phyloP scores from a whole-genome alignment of 1,140 invertebrate genomes.

The Zaprionus davidi region DNA sequence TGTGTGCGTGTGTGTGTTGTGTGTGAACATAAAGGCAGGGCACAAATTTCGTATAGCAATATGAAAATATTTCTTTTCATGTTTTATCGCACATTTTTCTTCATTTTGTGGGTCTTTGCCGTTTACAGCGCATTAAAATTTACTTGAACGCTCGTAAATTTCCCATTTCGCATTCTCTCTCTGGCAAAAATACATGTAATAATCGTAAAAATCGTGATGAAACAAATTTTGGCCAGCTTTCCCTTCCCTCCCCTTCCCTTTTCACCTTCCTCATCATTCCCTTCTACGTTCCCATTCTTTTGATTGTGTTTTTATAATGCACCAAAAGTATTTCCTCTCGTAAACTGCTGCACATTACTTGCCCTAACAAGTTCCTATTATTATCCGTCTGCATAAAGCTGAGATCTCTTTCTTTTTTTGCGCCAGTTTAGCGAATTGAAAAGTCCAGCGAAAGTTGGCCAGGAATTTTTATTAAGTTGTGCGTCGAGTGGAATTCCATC shows the following conservation, averaged over 20 bases:
- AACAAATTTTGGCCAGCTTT: conserved; percentile 40
- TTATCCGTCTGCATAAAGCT: background rate
- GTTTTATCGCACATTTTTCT: conserved; percentile 67
- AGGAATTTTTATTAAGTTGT: conserved; percentile 17
- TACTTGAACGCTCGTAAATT: conserved; percentile 66
- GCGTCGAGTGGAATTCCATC: background rate
- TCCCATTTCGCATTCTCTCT: conserved; percentile 50
- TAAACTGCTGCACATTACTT: conserved; percentile 21
- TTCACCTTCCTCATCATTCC: too few species aligned
- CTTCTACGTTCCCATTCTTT: background rate
- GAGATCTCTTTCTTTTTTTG: background rate
- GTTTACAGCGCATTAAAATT: conserved; percentile 68
- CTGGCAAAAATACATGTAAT: conserved; percentile 47
- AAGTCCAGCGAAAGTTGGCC: conserved; percentile 16
- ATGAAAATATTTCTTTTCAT: conserved; percentile 58
- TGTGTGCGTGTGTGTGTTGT: conserved; percentile 22
- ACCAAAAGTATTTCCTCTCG: conserved; percentile 21
- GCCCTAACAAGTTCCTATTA: conserved; percentile 14
- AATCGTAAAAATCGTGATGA: conserved; percentile 58
- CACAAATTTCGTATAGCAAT: conserved; percentile 25
- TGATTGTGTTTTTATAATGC: conserved; percentile 34
- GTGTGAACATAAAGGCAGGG: conserved; percentile 13
- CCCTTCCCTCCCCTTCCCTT: background rate
- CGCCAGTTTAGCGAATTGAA: background rate
- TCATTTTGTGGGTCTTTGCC: conserved; percentile 54